A percentile compares a stretch with the other conserved stretches of the same genome.
Conservation (phyloP, 2,797 vertebrate species). For the Menidia menidia region DNA sequence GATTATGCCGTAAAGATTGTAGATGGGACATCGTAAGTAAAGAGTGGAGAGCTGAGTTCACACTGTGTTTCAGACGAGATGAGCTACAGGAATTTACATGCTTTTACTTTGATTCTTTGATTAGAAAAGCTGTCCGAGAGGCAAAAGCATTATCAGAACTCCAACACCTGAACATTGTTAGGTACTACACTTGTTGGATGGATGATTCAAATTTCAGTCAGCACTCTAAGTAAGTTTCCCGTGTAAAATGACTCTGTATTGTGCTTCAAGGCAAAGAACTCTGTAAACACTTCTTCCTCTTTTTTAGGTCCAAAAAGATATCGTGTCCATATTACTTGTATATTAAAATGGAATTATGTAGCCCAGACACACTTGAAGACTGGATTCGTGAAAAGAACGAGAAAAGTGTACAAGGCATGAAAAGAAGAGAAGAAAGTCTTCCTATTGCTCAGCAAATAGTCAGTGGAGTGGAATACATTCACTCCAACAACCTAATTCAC, state of each 20-base stretch:
- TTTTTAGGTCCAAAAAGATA: slow-evolving; percentile 39
- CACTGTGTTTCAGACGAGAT: not conserved
- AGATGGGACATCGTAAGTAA: slow-evolving; percentile 56
- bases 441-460: slow-evolving; percentile 80
- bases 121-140: slow-evolving; percentile 74
- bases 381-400: slow-evolving; percentile 76
- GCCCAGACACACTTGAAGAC: slow-evolving; percentile 69
- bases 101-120: slow-evolving; percentile 1
- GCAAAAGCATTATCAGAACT: slow-evolving; percentile 50
- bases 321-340: slow-evolving; percentile 76
- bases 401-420: fast-evolving
- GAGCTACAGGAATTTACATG: not conserved
- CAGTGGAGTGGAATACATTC: slow-evolving; percentile 86
- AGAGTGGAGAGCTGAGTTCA: slow-evolving; percentile 29
- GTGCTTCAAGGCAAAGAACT: not conserved
- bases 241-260: not conserved
- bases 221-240: slow-evolving; percentile 53
- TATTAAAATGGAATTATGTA: slow-evolving; percentile 90
- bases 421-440: slow-evolving; percentile 67
- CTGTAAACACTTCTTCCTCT: not conserved
- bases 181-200: slow-evolving; percentile 70
- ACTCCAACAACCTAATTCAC: slow-evolving; percentile 83
- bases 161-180: slow-evolving; percentile 72
- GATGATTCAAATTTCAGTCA: slow-evolving; percentile 36
- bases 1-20: slow-evolving; percentile 61